phyloP scores from a whole-genome alignment of 2,113 vertebrate genomes.

The Microcebus griseorufus region DNA sequence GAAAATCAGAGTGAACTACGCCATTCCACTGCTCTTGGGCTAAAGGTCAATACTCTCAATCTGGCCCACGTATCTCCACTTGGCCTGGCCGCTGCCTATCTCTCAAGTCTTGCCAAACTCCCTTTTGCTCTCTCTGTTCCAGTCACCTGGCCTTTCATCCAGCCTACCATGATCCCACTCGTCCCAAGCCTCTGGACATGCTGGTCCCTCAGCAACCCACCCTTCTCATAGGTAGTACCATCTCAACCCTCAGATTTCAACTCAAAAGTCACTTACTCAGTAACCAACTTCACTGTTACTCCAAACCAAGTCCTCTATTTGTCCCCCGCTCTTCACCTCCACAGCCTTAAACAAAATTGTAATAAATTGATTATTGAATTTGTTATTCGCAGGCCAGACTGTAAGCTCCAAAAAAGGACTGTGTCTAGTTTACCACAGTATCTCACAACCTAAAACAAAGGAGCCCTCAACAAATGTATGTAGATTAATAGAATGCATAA shows the following conservation, averaged over 20 bases:
- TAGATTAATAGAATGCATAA: not conserved
- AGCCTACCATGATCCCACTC: not conserved
- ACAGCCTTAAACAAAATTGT: conserved; percentile 29
- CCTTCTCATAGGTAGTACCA: not conserved
- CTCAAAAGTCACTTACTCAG: conserved; percentile 8
- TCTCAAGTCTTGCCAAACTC: not conserved
- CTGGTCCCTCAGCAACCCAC: not conserved
- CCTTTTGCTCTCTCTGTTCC: not conserved
- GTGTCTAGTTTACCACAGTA: not conserved
- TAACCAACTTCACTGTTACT: not conserved
- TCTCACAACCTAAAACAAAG: not conserved
- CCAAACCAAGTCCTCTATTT: not conserved
- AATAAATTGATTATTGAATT: not conserved
- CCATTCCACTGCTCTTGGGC: not conserved
- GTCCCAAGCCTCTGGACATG: not conserved
- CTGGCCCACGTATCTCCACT: not conserved
- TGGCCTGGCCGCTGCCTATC: not conserved
- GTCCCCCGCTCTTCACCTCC: not conserved
- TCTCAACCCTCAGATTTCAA: not conserved
- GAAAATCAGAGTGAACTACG: conserved; percentile 20
- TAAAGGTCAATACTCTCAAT: conserved; percentile 55
- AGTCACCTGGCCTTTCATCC: not conserved
- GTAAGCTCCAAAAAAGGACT: not conserved
- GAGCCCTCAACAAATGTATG: not conserved
- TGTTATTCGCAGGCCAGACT: not conserved